phyloP scores from a whole-genome alignment of 2,113 vertebrate genomes.

The Micronycteris hirsuta region DNA sequence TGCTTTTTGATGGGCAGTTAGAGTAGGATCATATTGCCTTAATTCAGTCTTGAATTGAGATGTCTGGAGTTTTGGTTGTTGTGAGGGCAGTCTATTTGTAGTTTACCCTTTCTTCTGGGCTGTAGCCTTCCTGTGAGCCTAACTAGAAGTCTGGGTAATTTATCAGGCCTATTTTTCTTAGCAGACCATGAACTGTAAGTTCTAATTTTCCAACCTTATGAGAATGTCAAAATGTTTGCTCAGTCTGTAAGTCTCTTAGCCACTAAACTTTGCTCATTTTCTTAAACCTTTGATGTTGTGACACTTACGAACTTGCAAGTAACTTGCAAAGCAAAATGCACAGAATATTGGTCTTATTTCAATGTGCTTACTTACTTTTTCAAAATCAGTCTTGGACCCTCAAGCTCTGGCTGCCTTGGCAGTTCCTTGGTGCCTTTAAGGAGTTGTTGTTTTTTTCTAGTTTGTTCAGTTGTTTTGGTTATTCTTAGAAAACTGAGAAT shows the following conservation, averaged over 20 bases:
- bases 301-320: conserved; percentile 42
- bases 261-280: not conserved
- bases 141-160: not conserved
- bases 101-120: not conserved
- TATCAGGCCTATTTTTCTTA: not conserved
- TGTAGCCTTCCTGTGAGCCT: not conserved
- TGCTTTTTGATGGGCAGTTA: not conserved
- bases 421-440: not conserved
- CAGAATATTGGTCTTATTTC: not conserved
- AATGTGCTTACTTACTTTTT: not conserved
- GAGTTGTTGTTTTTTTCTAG: not conserved
- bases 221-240: not conserved
- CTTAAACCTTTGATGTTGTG: not conserved
- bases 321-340: conserved; percentile 12
- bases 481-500: not conserved
- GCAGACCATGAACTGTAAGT: not conserved
- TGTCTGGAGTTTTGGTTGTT: not conserved
- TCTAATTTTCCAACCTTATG: not conserved
- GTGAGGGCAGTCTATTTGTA: not conserved
- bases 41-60: not conserved
- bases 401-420: not conserved
- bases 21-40: not conserved
- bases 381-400: not conserved
- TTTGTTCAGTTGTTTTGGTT: not conserved
- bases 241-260: not conserved